Conservation (phyloP, 1,140 invertebrate species). For the Leptoteleia sp. region DNA sequence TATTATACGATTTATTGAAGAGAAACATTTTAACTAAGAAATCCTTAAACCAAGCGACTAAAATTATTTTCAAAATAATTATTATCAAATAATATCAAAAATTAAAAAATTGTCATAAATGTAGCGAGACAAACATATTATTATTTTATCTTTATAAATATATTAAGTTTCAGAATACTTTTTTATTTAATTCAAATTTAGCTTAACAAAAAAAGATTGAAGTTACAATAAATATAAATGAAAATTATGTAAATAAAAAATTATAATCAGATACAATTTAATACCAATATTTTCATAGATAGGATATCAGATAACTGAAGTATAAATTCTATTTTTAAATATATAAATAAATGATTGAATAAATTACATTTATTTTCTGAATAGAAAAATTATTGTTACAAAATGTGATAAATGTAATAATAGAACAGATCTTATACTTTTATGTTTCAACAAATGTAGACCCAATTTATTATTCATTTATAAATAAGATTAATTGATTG, state of each 20-base stretch:
- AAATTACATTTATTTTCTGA: slow-evolving; percentile 46
- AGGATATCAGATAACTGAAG: slow-evolving; percentile 23
- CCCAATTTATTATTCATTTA: slow-evolving; percentile 5
- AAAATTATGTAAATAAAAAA: slow-evolving; percentile 35
- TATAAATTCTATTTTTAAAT: slow-evolving; percentile 46
- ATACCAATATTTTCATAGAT: slow-evolving; percentile 55
- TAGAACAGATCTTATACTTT: slow-evolving; percentile 20
- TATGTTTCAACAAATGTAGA: background rate
- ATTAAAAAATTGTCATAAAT: too few species aligned
- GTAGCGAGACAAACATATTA: too few species aligned
- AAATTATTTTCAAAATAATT: too few species aligned
- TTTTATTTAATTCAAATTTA: too few species aligned
- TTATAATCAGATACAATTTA: slow-evolving; percentile 22
- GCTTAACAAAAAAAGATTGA: too few species aligned
- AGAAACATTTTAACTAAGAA: too few species aligned
- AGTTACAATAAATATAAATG: background rate
- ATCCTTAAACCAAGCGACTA: too few species aligned
- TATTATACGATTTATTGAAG: too few species aligned
- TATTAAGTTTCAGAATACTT: too few species aligned
- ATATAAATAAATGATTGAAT: slow-evolving; percentile 11
- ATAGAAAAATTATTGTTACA: slow-evolving; percentile 36
- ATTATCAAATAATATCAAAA: too few species aligned
- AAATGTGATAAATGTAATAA: slow-evolving; percentile 25
- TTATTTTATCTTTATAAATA: too few species aligned
- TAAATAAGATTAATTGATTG: background rate